These are phyloP conservation scores for Leptura quadrifasciata DNA, from an alignment of 2,888 invertebrate genomes.

Conservation along the genomic window DNA sequence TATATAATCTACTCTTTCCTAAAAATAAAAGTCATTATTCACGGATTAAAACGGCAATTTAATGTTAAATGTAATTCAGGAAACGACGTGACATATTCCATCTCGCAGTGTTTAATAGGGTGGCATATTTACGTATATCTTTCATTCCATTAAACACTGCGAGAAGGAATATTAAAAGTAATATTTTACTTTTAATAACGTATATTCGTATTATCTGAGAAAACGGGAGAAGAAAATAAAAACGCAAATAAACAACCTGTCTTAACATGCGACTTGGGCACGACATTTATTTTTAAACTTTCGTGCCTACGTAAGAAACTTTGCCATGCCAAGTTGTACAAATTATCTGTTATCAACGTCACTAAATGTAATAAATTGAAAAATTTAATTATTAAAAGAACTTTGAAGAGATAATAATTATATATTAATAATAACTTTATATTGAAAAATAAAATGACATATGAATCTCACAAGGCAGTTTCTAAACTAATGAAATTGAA, in stretches of 20 bases:
- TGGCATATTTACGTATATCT: not conserved
- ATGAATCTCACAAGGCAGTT: too few relatives aligned
- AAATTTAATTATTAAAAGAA: too few relatives aligned
- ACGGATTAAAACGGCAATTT: not conserved
- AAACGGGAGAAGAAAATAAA: not conserved
- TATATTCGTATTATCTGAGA: conserved; percentile 1
- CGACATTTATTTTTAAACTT: not conserved
- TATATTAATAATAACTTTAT: too few relatives aligned
- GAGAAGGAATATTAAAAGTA: not conserved
- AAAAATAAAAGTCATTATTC: not conserved
- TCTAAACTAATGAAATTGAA: too few relatives aligned
- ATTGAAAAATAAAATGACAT: too few relatives aligned
- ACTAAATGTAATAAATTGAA: too few relatives aligned
- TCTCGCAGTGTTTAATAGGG: conserved; percentile 7
- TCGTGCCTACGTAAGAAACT: not conserved
- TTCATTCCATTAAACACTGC: not conserved
- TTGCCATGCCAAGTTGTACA: not conserved
- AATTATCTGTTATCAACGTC: not conserved
- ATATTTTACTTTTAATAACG: conserved; percentile 2
- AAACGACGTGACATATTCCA: not conserved
- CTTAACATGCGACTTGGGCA: not conserved
- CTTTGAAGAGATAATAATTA: too few relatives aligned
- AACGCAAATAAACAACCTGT: not conserved
- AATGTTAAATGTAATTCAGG: not conserved
- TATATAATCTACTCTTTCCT: too few relatives aligned